Base-by-base conservation (phyloP, 2,888 invertebrate species). In the Orthosia gothica region DNA sequence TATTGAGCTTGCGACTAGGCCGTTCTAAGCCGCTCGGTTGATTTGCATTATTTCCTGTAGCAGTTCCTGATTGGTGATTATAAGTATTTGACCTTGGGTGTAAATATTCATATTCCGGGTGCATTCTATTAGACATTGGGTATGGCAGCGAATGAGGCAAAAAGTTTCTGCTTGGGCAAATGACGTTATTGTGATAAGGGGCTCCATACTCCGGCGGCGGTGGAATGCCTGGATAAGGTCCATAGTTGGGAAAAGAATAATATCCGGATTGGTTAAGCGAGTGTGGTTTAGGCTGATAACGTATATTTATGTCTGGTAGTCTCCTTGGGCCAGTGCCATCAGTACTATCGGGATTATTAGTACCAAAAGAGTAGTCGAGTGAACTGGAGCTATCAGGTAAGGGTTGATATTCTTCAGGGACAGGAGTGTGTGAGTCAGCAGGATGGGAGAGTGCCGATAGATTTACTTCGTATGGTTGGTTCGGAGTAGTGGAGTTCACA, bases 381-480 rank as follows among this genome's bases (percentile, higher is more conserved):
- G 95, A 93, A 82, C 95, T 95, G 9, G 95, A 95, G 84, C 95
- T 96, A 76, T 96, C 96, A 23, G 96, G 96, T 49, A 96, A 81
- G 3, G 96, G 96, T 82, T 96, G 96, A 77, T 96, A 96, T 84
- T 96, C 96, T 84, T 96, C 96, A 26, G 96, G 96, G 5, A 96
- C 93, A 49, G 96, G 96, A 18, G 96, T 96, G 80, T 90, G 94
- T n/a, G 94, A 91, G 26, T 93, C 90, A 23, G 90, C 89, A 62
- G 94, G 94, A 58, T 93, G 94, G 55, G 91, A 83, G 18, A 94
- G 83, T 12, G 94, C 91, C 20, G 91, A 89, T 65, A 94, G 83
- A 83, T 93, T 93, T 16, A 93, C 88, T 86, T 94, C 94, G 85
- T 93, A 94, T 23, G 91, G 88, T 64, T 92, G 94, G 70, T 89